A percentile compares a stretch with the other conserved stretches of the same genome.
phyloP scores from a whole-genome alignment of 2,888 invertebrate genomes.

The Mantis religiosa region DNA sequence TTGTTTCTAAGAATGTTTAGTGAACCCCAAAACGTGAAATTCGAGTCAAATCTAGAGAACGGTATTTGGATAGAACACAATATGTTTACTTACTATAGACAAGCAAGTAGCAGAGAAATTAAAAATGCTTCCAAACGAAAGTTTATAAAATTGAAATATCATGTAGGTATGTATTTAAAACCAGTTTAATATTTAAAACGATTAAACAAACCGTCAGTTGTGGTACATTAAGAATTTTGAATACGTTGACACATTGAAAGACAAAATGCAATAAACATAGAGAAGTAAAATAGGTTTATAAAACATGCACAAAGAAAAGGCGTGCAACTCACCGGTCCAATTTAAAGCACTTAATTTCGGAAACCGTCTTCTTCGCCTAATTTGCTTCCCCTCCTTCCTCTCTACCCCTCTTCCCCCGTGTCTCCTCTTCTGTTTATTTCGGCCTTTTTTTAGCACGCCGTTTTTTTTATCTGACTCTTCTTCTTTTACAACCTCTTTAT shows the following conservation, averaged over 20 bases:
- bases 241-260: neutral
- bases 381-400: neutral
- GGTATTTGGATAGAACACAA: no score
- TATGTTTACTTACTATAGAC: no score
- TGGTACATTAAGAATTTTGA: neutral
- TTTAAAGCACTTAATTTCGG: slow-evolving; percentile 1
- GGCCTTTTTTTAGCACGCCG: neutral
- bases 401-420: neutral
- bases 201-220: neutral
- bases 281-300: neutral
- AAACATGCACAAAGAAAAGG: neutral
- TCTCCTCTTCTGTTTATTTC: neutral
- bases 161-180: no score
- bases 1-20: no score
- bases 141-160: no score
- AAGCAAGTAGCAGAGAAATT: no score
- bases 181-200: no score
- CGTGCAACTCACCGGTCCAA: neutral
- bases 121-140: no score
- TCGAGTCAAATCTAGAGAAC: no score
- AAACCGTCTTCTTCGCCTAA: neutral
- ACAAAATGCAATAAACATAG: neutral
- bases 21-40: no score
- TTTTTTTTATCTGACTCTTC: neutral
- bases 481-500: neutral